Conservation (phyloP, 2,888 invertebrate species). For the Bhutanitis thaidina region DNA sequence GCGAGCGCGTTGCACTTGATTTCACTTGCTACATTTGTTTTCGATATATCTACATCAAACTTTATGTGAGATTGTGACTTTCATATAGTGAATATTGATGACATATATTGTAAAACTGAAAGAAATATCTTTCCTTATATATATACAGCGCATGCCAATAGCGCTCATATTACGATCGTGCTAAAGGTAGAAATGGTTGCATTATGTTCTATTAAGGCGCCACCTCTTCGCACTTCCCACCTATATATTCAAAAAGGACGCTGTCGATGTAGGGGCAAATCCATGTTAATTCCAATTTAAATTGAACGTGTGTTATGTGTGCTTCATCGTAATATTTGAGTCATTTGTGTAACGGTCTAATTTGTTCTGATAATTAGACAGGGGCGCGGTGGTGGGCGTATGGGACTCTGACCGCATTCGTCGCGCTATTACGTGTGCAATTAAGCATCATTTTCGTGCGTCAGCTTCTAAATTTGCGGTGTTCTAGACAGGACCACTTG, state of each 20-base stretch:
- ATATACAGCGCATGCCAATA: no score
- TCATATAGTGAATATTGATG: no score
- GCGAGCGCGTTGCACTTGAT: no score
- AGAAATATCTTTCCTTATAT: no score
- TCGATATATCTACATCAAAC: no score
- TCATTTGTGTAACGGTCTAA: constrained; percentile 9
- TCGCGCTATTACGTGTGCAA: neutral
- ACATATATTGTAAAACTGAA: no score
- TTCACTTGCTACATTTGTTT: no score
- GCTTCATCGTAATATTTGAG: constrained; percentile 6
- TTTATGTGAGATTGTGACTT: no score
- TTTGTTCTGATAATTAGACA: constrained; percentile 6
- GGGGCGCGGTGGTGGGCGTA: neutral
- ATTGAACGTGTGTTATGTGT: constrained; percentile 1
- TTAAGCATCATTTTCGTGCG: constrained; percentile 2
- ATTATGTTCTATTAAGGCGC: no score
- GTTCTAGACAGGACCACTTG: constrained; percentile 6
- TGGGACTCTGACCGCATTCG: constrained; percentile 4
- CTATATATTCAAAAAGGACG: constrained; percentile 2
- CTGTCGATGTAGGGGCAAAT: neutral
- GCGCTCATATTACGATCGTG: no score
- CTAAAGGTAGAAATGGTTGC: no score
- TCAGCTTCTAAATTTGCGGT: neutral
- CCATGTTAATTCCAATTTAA: neutral
- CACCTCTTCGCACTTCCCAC: no score